Base-by-base conservation (phyloP, 2,888 invertebrate genomes). In the Rapana venosa region DNA sequence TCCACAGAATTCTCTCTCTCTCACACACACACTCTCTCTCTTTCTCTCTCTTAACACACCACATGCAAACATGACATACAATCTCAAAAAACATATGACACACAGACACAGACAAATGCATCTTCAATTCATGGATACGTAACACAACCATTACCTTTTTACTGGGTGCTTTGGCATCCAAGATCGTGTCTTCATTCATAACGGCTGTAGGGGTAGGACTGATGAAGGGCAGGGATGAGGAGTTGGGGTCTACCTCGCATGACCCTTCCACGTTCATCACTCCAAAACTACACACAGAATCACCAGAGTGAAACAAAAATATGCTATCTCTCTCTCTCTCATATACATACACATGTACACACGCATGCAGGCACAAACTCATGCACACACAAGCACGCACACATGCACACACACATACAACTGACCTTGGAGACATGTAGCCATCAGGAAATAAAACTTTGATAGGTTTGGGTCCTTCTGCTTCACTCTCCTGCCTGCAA, bases 181-280 rank as follows among this genome's bases (percentile, higher is more conserved):
- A 88, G 26, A 90, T 89, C 86, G 92, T 94, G 90, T 93, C 97
- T 95, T 97, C 97, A 92, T 97, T 97, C 20, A 93, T 90, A 90
- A 97, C 96, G 91, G 97, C 96, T n/a, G 95, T 94, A n/a, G 95
- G 94, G 26, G 94, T 93, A 4, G 95, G 95, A 8, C 95, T 95
- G n/a, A 95, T 93, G 91, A 94, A 93, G 47, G 94, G 92, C 90
- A 97, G 90, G 81, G 88, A 90, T 20, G 84, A 66, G 30, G 84
- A 5, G 35, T 61, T 83, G 83, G 90, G 86, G 32, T 91, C 92
- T 4, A 91, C 89, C 20, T 94, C 93, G 89, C 92, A 93, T 30
- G 95, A 94, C 0, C 94, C 94, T 56, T 95, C 95, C 81, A 96
- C 90, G 20, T 95, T 94, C 91, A 96, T 90, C 79, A 95, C 92